Evolutionary conservation across 2,888 invertebrate species (phyloP), one percentile per base, ranked within the genome.

Genomic region (Caenorhabditis doughertyi): DNA sequence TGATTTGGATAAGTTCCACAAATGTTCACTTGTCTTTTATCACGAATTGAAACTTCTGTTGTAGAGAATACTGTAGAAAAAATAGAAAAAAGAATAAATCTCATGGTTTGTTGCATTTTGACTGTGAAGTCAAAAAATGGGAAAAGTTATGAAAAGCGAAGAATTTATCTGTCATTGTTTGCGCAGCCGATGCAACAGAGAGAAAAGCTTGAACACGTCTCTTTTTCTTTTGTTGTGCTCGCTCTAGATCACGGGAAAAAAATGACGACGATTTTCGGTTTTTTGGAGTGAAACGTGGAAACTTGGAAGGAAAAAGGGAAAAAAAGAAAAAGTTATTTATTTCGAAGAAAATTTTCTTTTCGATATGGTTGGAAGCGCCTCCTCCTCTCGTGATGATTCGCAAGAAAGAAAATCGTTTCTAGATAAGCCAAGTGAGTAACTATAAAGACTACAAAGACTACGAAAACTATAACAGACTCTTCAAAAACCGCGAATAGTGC

Each of bases 1-100:
- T 79, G 81, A 39, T 83, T 79, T 0, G 84, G 83, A 42, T 81
- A 81, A 0, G 72, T 72, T 1, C 84, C 85, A 47, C 85, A 86
- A 16, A 86, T 62, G 53, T 84, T 81, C 16, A 76, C 60, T 35
- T 84, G 83, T n/a, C 81, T 21, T 27, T 83, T 79, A 5, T 65
- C 39, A 2, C 82, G 70, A 35, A 72, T 16, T 3, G 68, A 51
- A 5, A 77, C 5, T 32, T 76, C 76, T 32, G 77, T 42, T 18
- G 62, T 29, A 16, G 55, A 51, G 39, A 51, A 32, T 18, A 56
- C 51, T 13, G 62, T 11, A 23, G 29, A 32, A 21, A 79, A 5
- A 5, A 70, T 2, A n/a, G 60, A 58, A n/a, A 72, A 42, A 8
- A 79, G 1, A 21, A 67, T 1, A 23, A 73, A 42, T 5, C 39